Evolutionary conservation across 2,888 invertebrate genomes (phyloP).

Genomic region (Eristalinus sepulchralis): DNA sequence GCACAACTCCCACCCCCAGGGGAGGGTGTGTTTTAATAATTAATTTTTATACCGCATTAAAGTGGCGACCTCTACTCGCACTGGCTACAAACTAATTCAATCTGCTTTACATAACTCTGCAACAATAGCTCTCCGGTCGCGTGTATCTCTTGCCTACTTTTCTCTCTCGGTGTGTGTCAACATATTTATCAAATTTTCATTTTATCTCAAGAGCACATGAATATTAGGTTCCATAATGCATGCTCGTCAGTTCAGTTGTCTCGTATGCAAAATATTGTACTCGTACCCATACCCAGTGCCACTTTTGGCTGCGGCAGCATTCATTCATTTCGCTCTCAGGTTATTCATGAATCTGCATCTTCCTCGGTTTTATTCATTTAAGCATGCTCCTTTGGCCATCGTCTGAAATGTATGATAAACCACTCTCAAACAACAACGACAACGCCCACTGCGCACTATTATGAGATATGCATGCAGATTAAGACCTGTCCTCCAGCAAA

Average conservation of each 20-base stretch:
- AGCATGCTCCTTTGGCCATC: conserved; percentile 32
- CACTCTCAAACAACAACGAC: conserved; percentile 4
- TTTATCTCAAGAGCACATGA: conserved; percentile 53
- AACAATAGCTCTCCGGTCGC: conserved; percentile 32
- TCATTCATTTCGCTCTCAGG: conserved; percentile 30
- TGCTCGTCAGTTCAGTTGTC: conserved; percentile 40
- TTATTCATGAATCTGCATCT: conserved; percentile 61
- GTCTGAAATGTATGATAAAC: conserved; percentile 28
- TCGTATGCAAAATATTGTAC: conserved; percentile 44
- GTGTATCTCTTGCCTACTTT: not conserved
- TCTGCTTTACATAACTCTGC: conserved; percentile 51
- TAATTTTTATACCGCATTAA: conserved; percentile 55
- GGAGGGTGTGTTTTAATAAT: conserved; percentile 58
- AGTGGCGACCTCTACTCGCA: conserved; percentile 51
- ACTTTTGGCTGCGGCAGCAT: not conserved
- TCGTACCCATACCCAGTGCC: not conserved
- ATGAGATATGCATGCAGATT: conserved; percentile 41
- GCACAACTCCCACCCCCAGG: not conserved
- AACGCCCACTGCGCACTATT: conserved; percentile 42
- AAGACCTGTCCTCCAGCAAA: conserved; percentile 45
- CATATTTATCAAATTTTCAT: conserved; percentile 53
- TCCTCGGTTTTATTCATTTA: conserved; percentile 42
- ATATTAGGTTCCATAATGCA: conserved; percentile 53
- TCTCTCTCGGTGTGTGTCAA: not conserved
- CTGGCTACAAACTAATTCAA: conserved; percentile 40